A percentile compares a stretch with the other conserved stretches of the same genome.
These are phyloP conservation scores for Nephrotoma appendiculata DNA, from an alignment of 2,888 invertebrate species.

Conservation along the genomic window DNA sequence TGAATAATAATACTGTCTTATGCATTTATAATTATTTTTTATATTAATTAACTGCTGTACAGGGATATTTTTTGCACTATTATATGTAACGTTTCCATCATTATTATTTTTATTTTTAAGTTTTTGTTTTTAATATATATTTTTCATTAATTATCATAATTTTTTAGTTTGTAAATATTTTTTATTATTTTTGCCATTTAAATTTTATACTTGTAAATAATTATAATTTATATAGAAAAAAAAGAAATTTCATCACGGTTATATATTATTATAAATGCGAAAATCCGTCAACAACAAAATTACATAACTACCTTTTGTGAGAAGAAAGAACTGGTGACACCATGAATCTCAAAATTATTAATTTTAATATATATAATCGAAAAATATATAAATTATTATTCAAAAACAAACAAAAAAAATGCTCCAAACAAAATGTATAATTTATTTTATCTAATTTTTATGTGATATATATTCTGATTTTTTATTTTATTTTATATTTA, in stretches of 20 bases:
- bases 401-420: background rate
- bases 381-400: background rate
- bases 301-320: background rate
- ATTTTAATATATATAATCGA: background rate
- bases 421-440: background rate
- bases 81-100: background rate
- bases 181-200: background rate
- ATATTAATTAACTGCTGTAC: background rate
- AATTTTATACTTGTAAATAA: background rate
- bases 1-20: background rate
- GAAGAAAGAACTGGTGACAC: background rate
- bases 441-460: background rate
- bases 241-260: background rate
- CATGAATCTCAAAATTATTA: background rate
- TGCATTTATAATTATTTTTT: background rate
- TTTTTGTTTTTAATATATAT: background rate
- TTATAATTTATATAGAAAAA: background rate
- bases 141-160: background rate
- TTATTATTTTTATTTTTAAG: background rate
- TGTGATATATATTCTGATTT: background rate
- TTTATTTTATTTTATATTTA: background rate
- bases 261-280: background rate
- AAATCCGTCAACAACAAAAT: background rate
- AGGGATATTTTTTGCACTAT: background rate
- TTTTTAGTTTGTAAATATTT: background rate